Evolutionary conservation across 2,113 vertebrate species (phyloP).

Genomic region (Aphyosemion australe): DNA sequence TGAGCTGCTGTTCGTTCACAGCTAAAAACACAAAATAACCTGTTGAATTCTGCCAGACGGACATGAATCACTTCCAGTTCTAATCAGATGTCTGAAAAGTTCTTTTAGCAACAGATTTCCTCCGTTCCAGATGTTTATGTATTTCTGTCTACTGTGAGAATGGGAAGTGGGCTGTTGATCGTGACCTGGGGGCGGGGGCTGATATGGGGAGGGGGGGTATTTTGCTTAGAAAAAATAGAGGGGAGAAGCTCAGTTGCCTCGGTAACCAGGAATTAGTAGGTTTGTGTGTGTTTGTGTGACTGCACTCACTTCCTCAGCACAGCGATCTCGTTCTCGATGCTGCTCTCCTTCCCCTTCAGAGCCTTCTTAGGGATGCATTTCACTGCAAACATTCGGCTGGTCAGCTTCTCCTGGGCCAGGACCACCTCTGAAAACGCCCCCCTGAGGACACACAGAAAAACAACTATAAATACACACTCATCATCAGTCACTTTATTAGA

Average conservation of each 20-base stretch:
- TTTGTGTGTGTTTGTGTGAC: slow-evolving; percentile 16
- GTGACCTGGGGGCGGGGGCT: slow-evolving; percentile 47
- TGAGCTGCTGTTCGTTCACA: neutral
- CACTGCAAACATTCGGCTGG: slow-evolving; percentile 91
- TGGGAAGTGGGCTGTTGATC: slow-evolving; percentile 51
- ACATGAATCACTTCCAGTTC: neutral
- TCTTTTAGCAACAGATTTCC: too few species aligned
- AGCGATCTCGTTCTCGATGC: slow-evolving; percentile 96
- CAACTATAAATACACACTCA: too few species aligned
- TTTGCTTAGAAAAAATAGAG: slow-evolving; percentile 27
- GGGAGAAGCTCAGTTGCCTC: slow-evolving; percentile 52
- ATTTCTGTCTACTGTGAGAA: neutral
- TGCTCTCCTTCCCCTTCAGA: slow-evolving; percentile 97
- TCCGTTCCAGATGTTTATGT: neutral
- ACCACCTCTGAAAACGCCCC: slow-evolving; percentile 97
- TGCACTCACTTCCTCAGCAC: slow-evolving; percentile 91
- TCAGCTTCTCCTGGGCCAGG: slow-evolving; percentile 89
- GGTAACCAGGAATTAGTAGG: slow-evolving; percentile 56
- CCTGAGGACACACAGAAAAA: slow-evolving; percentile 66
- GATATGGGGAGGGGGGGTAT: neutral
- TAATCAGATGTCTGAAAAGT: neutral
- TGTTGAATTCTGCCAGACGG: neutral
- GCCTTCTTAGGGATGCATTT: slow-evolving; percentile 99
- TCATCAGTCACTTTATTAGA: too few species aligned
- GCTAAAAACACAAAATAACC: neutral